phyloP scores from a whole-genome alignment of 2,797 vertebrate genomes.

The Siniperca scherzeri region DNA sequence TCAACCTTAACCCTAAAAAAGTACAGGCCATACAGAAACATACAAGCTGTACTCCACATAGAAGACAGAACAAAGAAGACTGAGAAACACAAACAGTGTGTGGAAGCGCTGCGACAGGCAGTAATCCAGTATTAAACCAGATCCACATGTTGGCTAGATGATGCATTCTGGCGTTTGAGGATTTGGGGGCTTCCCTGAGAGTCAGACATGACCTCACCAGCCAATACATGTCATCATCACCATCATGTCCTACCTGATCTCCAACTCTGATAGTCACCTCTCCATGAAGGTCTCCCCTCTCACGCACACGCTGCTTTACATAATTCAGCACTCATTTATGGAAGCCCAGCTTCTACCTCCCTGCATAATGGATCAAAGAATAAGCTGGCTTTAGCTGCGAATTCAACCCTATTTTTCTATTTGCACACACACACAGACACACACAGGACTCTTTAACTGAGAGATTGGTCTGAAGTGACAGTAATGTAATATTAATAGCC shows the following conservation, averaged over 20 bases:
- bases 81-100: slow-evolving; percentile 61
- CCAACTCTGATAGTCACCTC: slow-evolving; percentile 67
- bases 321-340: slow-evolving; percentile 74
- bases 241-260: slow-evolving; percentile 70
- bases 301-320: slow-evolving; percentile 62
- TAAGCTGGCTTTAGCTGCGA: slow-evolving; percentile 55
- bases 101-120: slow-evolving; percentile 41
- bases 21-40: neutral
- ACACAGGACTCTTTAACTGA: slow-evolving; percentile 68
- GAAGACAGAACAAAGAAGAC: slow-evolving; percentile 41
- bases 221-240: slow-evolving; percentile 59
- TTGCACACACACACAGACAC: slow-evolving; percentile 35
- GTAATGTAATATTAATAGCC: slow-evolving; percentile 85
- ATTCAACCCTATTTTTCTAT: slow-evolving; percentile 66
- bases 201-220: slow-evolving; percentile 80
- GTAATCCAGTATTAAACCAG: slow-evolving; percentile 71
- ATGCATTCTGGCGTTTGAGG: slow-evolving; percentile 54
- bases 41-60: slow-evolving; percentile 11
- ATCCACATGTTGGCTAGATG: slow-evolving; percentile 79
- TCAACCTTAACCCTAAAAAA: slow-evolving; percentile 30
- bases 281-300: slow-evolving; percentile 49
- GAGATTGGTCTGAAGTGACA: slow-evolving; percentile 84
- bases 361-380: slow-evolving; percentile 80
- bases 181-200: slow-evolving; percentile 52
- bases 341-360: slow-evolving; percentile 58